A percentile compares a stretch with the other conserved stretches of the same genome.
Evolutionary conservation across 2,888 invertebrate species (phyloP).

Genomic region (Neoaliturus tenellus): DNA sequence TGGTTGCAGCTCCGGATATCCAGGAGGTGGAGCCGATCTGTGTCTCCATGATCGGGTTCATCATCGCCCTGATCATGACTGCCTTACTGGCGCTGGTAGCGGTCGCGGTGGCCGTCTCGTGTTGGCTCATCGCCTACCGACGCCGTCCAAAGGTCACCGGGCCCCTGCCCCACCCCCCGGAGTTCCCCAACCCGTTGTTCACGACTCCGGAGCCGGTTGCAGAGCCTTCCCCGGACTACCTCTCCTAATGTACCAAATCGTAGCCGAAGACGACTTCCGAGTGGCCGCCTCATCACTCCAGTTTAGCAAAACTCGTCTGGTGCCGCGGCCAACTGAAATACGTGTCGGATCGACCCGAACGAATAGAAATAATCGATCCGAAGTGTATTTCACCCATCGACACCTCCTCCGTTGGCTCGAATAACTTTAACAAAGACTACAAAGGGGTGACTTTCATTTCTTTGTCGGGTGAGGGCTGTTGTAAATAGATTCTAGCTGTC

Average conservation of each 20-base stretch:
- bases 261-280: conserved; percentile 32
- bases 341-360: conserved; percentile 49
- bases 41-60: conserved; percentile 94
- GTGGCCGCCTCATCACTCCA: conserved; percentile 52
- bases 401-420: conserved; percentile 60
- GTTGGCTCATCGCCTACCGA: conserved; percentile 96
- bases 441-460: conserved; percentile 55
- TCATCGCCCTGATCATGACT: conserved; percentile 94
- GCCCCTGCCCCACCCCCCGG: conserved; percentile 95
- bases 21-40: conserved; percentile 88
- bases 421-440: conserved; percentile 55
- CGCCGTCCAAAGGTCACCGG: conserved; percentile 91
- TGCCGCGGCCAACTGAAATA: conserved; percentile 51
- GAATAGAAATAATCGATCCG: conserved; percentile 46
- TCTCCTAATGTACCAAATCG: conserved; percentile 66
- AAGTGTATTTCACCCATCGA: conserved; percentile 55
- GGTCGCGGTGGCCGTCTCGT: conserved; percentile 95
- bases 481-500: conserved; percentile 42
- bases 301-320: conserved; percentile 49
- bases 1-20: conserved; percentile 65
- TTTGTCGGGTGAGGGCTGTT: conserved; percentile 54
- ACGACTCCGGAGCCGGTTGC: conserved; percentile 87
- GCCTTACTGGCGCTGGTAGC: conserved; percentile 94
- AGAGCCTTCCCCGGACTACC: conserved; percentile 90
- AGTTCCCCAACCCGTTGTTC: conserved; percentile 96